phyloP scores from a whole-genome alignment of 2,888 invertebrate genomes.

The Rhaphigaster nebulosa region DNA sequence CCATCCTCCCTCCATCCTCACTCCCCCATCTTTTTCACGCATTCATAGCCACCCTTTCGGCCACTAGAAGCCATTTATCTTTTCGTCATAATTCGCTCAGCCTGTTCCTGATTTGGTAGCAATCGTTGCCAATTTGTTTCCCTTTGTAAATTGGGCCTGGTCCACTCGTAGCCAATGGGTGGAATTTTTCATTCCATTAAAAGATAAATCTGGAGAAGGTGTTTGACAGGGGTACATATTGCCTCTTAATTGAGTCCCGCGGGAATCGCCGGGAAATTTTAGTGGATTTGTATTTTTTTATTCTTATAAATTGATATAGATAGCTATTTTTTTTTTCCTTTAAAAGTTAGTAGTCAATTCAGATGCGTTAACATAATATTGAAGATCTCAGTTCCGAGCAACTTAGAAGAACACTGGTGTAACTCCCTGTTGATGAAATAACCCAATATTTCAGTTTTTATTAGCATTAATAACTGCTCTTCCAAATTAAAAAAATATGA shows the following conservation, averaged over 20 bases:
- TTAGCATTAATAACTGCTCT: no score
- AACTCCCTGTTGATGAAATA: no score
- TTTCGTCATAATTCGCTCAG: not conserved
- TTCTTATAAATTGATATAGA: not conserved
- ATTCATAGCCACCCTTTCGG: not conserved
- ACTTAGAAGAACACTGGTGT: no score
- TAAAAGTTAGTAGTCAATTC: not conserved
- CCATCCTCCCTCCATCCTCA: no score
- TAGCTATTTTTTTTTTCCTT: not conserved
- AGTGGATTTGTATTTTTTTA: not conserved
- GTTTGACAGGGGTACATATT: not conserved
- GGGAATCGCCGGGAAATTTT: not conserved
- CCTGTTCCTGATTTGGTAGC: conserved; percentile 28
- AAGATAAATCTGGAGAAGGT: not conserved
- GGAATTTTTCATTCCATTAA: conserved; percentile 9
- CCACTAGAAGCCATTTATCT: conserved; percentile 23
- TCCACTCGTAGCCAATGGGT: not conserved
- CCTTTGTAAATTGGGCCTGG: not conserved
- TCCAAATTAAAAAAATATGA: no score
- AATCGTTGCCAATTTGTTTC: conserved; percentile 23
- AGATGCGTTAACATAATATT: no score
- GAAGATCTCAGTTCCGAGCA: no score
- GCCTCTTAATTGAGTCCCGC: not conserved
- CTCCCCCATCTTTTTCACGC: conserved; percentile 45
- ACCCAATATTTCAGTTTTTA: no score